Conservation (phyloP, 2,797 vertebrate genomes). For the Sus cebifrons region DNA sequence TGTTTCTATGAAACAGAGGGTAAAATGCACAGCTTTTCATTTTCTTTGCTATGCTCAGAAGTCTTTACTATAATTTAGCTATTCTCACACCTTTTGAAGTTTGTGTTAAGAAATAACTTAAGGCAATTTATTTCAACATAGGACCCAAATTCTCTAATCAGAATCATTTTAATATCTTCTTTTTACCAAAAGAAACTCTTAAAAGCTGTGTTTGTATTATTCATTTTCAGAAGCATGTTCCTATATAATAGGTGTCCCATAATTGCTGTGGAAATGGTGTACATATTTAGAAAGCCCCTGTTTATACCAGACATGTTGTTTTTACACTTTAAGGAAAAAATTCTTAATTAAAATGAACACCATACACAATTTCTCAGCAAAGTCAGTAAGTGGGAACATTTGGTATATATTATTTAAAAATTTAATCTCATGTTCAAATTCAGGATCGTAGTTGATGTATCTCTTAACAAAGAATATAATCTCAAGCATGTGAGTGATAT, state of each 20-base stretch:
- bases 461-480: conserved; percentile 34
- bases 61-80: conserved; percentile 44
- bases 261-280: conserved; percentile 49
- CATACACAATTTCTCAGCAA: conserved; percentile 43
- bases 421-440: not conserved
- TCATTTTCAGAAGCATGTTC: conserved; percentile 45
- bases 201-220: conserved; percentile 71
- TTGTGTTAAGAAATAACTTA: conserved; percentile 52
- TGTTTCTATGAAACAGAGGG: not conserved
- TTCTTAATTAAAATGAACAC: conserved; percentile 66
- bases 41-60: conserved; percentile 61
- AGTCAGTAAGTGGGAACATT: conserved; percentile 4
- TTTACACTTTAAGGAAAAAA: conserved; percentile 65
- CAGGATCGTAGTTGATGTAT: not conserved
- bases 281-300: not conserved
- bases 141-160: not conserved
- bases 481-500: not conserved
- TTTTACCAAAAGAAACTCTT: conserved; percentile 58
- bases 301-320: conserved; percentile 49
- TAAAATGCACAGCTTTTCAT: conserved; percentile 21
- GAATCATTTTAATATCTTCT: not conserved
- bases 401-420: conserved; percentile 52
- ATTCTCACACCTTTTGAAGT: conserved; percentile 58
- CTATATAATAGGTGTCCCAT: conserved; percentile 29
- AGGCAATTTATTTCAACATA: conserved; percentile 57